A percentile compares a stretch with the other conserved stretches of the same genome.
These are phyloP conservation scores for Osedax fenrisi DNA, from an alignment of 2,888 invertebrate species.

Conservation along the genomic window DNA sequence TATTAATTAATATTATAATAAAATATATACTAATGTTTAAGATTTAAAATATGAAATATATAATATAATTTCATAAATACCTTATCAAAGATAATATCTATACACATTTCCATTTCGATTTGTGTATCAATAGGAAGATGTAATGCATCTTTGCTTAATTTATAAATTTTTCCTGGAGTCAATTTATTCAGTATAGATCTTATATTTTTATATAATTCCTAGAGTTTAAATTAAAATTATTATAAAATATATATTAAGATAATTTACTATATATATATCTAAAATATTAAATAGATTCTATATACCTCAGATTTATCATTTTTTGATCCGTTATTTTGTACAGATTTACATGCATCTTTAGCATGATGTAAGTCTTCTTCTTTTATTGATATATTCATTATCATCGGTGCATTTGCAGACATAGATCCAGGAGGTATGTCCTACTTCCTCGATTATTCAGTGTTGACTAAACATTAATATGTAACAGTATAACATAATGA, in stretches of 20 bases:
- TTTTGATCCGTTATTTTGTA: background rate
- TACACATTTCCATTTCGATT: slow-evolving; percentile 68
- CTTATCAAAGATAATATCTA: slow-evolving; percentile 82
- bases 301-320: background rate
- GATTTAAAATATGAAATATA: background rate
- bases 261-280: too few relatives aligned
- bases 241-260: background rate
- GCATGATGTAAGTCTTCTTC: background rate
- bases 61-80: slow-evolving; percentile 46
- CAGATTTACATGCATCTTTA: background rate
- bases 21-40: background rate
- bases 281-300: too few relatives aligned
- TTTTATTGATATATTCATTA: background rate
- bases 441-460: background rate
- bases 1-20: background rate
- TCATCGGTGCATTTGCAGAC: background rate
- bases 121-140: slow-evolving; percentile 67
- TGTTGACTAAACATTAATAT: too few relatives aligned
- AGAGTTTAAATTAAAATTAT: slow-evolving; percentile 37
- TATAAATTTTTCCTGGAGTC: slow-evolving; percentile 82
- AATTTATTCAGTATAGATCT: slow-evolving; percentile 81
- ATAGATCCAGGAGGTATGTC: background rate
- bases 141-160: slow-evolving; percentile 66
- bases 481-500: too few relatives aligned
- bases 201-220: slow-evolving; percentile 68